Evolutionary conservation across 2,888 invertebrate genomes (phyloP).

Genomic region (Lepetodrilus schrolli): DNA sequence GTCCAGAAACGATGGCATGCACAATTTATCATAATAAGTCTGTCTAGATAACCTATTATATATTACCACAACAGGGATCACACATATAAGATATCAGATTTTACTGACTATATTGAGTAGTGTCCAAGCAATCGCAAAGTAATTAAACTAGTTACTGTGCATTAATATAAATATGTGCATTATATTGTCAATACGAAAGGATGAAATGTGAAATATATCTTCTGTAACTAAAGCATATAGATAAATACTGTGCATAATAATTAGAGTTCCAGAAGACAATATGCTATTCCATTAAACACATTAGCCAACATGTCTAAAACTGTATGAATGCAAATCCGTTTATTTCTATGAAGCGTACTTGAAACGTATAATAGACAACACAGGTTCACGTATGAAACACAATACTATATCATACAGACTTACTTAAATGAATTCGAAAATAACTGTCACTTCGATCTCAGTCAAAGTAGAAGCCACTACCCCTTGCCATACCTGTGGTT

Average conservation of each 20-base stretch:
- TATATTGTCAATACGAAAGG: too few relatives aligned
- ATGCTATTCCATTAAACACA: too few relatives aligned
- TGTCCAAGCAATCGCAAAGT: neutral
- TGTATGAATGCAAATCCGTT: neutral
- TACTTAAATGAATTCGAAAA: neutral
- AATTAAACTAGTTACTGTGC: neutral
- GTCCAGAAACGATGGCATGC: too few relatives aligned
- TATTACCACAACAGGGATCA: too few relatives aligned
- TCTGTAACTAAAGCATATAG: too few relatives aligned
- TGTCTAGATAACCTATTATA: too few relatives aligned
- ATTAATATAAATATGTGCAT: too few relatives aligned
- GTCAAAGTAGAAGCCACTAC: neutral
- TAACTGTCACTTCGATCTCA: neutral
- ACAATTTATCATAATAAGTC: too few relatives aligned
- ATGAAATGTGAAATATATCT: too few relatives aligned
- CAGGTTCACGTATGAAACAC: slow-evolving; percentile 3
- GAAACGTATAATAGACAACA: neutral
- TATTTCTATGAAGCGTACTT: neutral
- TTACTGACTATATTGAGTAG: neutral
- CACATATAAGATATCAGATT: too few relatives aligned
- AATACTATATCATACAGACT: neutral
- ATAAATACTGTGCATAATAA: too few relatives aligned
- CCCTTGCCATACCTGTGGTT: neutral
- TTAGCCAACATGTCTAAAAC: slow-evolving; percentile 1
- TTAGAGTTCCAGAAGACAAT: too few relatives aligned